Evolutionary conservation across 2,888 invertebrate species (phyloP).

Genomic region (Ennomos fuscantarius): DNA sequence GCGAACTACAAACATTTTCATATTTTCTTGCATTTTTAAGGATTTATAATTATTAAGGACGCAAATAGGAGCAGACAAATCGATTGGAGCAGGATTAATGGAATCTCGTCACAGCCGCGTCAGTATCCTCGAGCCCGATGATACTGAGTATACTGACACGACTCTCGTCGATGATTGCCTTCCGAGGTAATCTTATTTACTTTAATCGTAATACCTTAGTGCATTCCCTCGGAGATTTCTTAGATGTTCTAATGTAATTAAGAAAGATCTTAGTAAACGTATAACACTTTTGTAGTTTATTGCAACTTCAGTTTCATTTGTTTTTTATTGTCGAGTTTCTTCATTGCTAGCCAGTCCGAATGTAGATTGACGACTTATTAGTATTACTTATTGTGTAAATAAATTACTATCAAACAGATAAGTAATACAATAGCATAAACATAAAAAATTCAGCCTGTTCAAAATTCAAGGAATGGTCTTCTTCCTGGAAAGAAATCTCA

Average conservation of each 20-base stretch:
- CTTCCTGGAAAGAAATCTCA: no score
- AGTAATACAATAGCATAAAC: no score
- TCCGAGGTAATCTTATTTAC: constrained; percentile 3
- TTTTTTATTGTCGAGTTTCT: no score
- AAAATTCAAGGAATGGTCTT: not conserved
- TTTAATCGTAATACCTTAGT: constrained; percentile 1
- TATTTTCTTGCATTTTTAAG: not conserved
- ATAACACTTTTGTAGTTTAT: no score
- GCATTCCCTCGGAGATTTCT: constrained; percentile 1
- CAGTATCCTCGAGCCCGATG: constrained; percentile 9
- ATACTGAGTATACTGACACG: no score
- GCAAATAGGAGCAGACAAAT: constrained; percentile 8
- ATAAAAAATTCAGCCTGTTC: no score
- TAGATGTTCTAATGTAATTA: not conserved
- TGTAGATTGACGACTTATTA: no score
- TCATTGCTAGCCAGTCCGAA: no score
- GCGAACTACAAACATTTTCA: constrained; percentile 1
- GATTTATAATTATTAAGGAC: not conserved
- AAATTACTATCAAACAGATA: no score
- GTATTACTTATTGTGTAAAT: no score
- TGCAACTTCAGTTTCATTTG: no score
- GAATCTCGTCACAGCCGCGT: constrained; percentile 27
- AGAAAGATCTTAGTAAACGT: no score
- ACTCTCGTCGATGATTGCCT: constrained; percentile 1
- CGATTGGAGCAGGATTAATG: constrained; percentile 26